Evolutionary conservation across 2,113 vertebrate genomes (phyloP), one percentile per base, ranked within the genome.

Genomic region (Rhagologus leucostigma): DNA sequence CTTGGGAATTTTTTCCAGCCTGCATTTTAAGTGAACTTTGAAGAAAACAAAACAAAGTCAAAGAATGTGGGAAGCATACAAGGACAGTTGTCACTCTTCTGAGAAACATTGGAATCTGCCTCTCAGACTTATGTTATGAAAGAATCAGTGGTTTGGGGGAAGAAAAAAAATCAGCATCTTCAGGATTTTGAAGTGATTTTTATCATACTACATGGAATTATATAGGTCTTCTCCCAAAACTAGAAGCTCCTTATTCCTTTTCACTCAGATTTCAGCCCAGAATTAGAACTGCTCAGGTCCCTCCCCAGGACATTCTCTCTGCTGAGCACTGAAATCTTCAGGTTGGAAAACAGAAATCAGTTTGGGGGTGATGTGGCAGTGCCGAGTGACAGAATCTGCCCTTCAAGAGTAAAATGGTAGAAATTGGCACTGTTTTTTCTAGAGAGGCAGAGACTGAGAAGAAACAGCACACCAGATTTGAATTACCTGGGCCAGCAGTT

Each of bases 271-370:
- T 85, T 90, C 3, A 7, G 22, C 22, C 56, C 37, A 83, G 32
- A 83, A 52, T 32, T n/a, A 46, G 49, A 41, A 49, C 20, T 1
- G 1, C 29, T 13, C 1, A 1, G 10, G 12, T 57, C 11, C 4
- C 9, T 75, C 9, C 10, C 10, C 29, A 35, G 39, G 30, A 64
- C 3, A 35, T 87, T 39, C 30, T 65, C 35, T 69, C 19, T 52
- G 14, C 30, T 85, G 24, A 26, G 2, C 59, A 49, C 16, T 41
- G 46, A 74, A 80, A 65, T 35, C 24, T 5, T 77, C 8, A 56
- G 18, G 6, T 17, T 87, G 53, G 22, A 52, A 77, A 52, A 68
- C 9, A 55, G 32, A 24, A 39, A 53, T n/a, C 2, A 5, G 5
- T 44, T 55, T 59, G 15, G n/a, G 17, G 24, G 2, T 32, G 9